Conservation (phyloP, 2,113 vertebrate species). For the Ptychochromis oligacanthus region DNA sequence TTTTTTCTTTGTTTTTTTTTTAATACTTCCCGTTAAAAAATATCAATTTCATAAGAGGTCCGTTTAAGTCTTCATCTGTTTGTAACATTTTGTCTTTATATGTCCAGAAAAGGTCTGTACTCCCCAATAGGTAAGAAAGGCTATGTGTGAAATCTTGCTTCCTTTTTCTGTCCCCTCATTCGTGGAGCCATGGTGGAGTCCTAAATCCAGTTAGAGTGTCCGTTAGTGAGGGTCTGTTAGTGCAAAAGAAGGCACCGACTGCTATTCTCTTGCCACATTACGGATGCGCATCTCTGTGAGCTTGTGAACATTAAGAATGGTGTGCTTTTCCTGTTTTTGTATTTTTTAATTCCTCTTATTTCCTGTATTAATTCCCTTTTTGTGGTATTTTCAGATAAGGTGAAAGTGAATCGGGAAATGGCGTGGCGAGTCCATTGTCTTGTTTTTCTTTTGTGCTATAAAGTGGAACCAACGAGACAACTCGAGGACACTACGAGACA, state of each 20-base stretch:
- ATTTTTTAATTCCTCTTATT: conserved; percentile 23
- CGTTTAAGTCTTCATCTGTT: conserved; percentile 65
- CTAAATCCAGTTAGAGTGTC: conserved; percentile 54
- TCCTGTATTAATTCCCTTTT: conserved; percentile 58
- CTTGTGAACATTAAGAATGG: conserved; percentile 40
- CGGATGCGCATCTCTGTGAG: conserved; percentile 41
- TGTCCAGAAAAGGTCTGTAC: conserved; percentile 79
- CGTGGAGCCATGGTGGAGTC: conserved; percentile 30
- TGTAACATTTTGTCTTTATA: conserved; percentile 52
- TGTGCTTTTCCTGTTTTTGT: conserved; percentile 57
- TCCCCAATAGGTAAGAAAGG: conserved; percentile 80
- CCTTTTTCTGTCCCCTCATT: conserved; percentile 21
- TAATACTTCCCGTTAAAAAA: conserved; percentile 83
- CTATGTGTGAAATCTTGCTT: conserved; percentile 82
- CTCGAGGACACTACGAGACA: conserved; percentile 71
- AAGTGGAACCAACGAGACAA: conserved; percentile 77
- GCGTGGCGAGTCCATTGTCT: conserved; percentile 61
- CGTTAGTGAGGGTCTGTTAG: conserved; percentile 72
- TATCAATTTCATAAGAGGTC: conserved; percentile 88
- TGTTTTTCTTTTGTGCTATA: conserved; percentile 76
- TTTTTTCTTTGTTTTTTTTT: conserved; percentile 65
- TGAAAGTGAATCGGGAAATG: conserved; percentile 54
- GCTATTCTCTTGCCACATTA: conserved; percentile 77
- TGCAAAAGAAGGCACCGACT: conserved; percentile 87
- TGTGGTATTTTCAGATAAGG: conserved; percentile 66